Evolutionary conservation across 2,888 invertebrate genomes (phyloP), one percentile per base, ranked within the genome.

Genomic region (Glyphotaelius pellucidus): DNA sequence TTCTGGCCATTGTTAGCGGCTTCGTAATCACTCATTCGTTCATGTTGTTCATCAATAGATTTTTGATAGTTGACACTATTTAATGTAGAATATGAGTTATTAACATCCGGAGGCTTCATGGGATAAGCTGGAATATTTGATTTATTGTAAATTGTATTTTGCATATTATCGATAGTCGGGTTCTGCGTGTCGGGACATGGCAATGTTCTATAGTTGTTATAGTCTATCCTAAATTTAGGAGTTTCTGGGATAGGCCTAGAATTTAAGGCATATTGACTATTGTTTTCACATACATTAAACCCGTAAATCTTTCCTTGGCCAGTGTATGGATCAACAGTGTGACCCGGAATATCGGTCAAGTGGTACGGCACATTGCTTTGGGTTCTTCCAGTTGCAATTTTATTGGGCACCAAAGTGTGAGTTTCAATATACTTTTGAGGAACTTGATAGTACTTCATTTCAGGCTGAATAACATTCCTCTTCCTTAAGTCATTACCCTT

Each of bases 111-210:
- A n/a, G 93, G 92, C 30, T 84, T 91, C 85, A 90, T 90, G 15
- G 91, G 89, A 42, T 93, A 93, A 25, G 42, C 85, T 15, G 92
- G 80, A 25, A 84, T 81, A 80, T 80, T 91, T 32, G 32, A n/a
- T 80, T 92, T 92, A 35, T 32, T 80, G 31, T 80, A 90, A 92
- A 87, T 90, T 35, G 80, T 32, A 52, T 67, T 90, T 15, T 91
- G 92, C 35, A 90, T 32, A 86, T 52, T 89, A 25, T 92, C 92
- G 30, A 83, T 85, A 12, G 80, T 81, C 11, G 79, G 9, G 80
- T 90, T 90, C 19, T 90, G 91, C 19, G 81, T 67, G 88, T 92
- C 92, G 4, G 92, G 67, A 90, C 92, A 92, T 25, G 93, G 92
- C 31, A 91, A 42, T 30, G 31, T 89, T 32, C 86, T 83, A 79